A percentile compares a stretch with the other conserved stretches of the same genome.
These are phyloP conservation scores for Tympanoctomys barrerae DNA, from an alignment of 2,797 vertebrate genomes.

Conservation along the genomic window DNA sequence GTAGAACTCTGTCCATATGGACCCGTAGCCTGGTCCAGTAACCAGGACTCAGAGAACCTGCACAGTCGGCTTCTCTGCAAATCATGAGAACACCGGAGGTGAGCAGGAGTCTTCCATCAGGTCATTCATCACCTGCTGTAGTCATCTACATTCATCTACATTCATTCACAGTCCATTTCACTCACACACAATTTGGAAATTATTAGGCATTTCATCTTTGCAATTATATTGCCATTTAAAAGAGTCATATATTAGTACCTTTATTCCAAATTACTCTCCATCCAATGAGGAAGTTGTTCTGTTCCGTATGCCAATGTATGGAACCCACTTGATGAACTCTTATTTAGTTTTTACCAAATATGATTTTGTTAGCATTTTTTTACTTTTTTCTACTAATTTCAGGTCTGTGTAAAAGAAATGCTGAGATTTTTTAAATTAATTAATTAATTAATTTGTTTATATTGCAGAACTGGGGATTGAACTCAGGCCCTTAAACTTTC, in stretches of 20 bases:
- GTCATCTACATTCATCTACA: fast-evolving
- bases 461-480: too few relatives aligned
- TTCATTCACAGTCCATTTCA: neutral
- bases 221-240: neutral
- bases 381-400: neutral
- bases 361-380: neutral
- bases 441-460: too few relatives aligned
- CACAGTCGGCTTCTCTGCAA: neutral
- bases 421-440: neutral
- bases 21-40: fast-evolving
- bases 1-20: too few relatives aligned
- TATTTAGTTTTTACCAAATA: neutral
- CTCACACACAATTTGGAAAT: neutral
- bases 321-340: neutral
- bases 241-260: neutral
- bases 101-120: neutral
- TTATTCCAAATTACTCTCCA: neutral
- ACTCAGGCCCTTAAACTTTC: too few relatives aligned
- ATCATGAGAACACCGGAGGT: fast-evolving
- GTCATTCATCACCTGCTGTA: neutral
- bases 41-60: neutral
- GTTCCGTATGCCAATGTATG: neutral
- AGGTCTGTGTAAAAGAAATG: neutral
- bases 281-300: neutral
- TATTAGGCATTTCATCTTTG: neutral